phyloP scores from a whole-genome alignment of 2,113 vertebrate species.

The Spilogale gracilis region DNA sequence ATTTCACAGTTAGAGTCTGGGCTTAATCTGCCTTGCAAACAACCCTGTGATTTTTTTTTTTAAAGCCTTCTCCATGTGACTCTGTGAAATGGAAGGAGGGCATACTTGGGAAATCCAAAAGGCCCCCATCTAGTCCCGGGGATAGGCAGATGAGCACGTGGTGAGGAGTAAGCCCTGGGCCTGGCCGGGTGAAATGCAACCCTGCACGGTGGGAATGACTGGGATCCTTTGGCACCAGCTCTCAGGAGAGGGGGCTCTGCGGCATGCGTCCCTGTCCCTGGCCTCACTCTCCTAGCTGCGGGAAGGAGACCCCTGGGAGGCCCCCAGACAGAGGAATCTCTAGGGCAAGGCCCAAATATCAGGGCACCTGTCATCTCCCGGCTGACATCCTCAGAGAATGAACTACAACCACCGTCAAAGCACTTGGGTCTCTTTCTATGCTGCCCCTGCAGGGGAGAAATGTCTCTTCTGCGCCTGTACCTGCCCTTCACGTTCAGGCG shows the following conservation, averaged over 20 bases:
- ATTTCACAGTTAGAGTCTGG: slow-evolving; percentile 55
- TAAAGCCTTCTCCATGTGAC: not conserved
- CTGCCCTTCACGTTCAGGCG: not conserved
- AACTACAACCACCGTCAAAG: not conserved
- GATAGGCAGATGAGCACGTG: too few species aligned
- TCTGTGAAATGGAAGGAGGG: not conserved
- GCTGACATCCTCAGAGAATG: not conserved
- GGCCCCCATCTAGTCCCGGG: not conserved
- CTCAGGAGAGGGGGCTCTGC: not conserved
- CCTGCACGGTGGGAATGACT: accelerated
- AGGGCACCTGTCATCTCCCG: not conserved
- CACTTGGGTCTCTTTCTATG: not conserved
- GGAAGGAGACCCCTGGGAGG: not conserved
- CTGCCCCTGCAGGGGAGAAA: not conserved
- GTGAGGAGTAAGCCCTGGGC: not conserved
- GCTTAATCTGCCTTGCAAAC: slow-evolving; percentile 11
- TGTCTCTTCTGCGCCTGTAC: not conserved
- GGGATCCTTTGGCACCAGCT: not conserved
- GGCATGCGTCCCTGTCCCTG: not conserved
- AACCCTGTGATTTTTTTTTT: not conserved
- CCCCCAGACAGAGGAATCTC: not conserved
- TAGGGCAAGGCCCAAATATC: not conserved
- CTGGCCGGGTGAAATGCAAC: not conserved
- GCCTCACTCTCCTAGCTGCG: not conserved
- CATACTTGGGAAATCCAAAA: not conserved